Conservation (phyloP, 2,888 invertebrate species). For the Meta bourneti region DNA sequence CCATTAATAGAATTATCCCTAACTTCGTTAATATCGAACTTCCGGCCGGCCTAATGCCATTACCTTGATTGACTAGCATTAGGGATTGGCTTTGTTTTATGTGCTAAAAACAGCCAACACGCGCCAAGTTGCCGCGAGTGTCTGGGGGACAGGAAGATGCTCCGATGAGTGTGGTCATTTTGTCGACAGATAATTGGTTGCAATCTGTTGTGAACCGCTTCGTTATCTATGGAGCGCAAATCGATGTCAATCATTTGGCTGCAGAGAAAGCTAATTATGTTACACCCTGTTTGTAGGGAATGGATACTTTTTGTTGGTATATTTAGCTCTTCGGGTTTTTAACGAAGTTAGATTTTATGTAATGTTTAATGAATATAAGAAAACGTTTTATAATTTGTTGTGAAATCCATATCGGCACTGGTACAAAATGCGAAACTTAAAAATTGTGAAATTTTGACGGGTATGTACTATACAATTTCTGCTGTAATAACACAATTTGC, state of each 20-base stretch:
- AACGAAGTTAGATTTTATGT: too few relatives aligned
- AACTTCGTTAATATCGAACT: conserved; percentile 15
- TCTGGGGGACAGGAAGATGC: not conserved
- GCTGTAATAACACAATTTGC: too few relatives aligned
- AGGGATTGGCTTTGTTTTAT: not conserved
- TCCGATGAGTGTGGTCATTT: not conserved
- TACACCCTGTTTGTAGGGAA: not conserved
- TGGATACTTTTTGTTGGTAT: not conserved
- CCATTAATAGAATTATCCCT: conserved; percentile 10
- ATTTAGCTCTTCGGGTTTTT: not conserved
- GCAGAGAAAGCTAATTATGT: not conserved
- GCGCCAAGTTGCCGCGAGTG: not conserved
- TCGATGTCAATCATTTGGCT: not conserved
- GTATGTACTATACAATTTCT: too few relatives aligned
- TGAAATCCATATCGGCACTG: too few relatives aligned
- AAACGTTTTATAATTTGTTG: too few relatives aligned
- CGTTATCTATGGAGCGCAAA: not conserved
- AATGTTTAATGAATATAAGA: too few relatives aligned
- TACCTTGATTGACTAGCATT: conserved; percentile 21
- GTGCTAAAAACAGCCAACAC: conserved; percentile 1
- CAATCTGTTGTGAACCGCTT: not conserved
- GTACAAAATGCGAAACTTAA: too few relatives aligned
- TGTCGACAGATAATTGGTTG: not conserved
- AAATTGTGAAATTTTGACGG: too few relatives aligned
- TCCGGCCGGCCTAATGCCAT: conserved; percentile 13